phyloP scores from a whole-genome alignment of 1,140 invertebrate species.

The Philaenus spumarius region DNA sequence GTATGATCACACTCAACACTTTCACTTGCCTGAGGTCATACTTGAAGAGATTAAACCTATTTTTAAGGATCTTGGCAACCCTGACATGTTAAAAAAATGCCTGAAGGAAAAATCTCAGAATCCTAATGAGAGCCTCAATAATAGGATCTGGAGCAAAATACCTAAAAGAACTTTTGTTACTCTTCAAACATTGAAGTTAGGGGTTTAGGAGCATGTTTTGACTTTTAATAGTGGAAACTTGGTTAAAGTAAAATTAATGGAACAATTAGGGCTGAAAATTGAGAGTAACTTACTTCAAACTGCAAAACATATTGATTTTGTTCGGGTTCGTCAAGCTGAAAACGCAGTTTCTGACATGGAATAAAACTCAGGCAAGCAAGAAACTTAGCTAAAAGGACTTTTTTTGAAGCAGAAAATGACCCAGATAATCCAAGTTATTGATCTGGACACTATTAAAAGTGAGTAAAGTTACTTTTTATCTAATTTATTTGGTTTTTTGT shows the following conservation, averaged over 20 bases:
- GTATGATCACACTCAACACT: constrained; percentile 12
- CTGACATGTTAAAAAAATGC: not conserved
- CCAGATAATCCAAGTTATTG: not conserved
- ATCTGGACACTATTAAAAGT: not conserved
- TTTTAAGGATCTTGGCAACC: constrained; percentile 3
- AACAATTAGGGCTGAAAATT: not conserved
- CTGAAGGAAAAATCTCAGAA: constrained; percentile 2
- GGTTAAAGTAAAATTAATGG: not conserved
- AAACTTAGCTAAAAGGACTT: not conserved
- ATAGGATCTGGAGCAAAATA: not conserved
- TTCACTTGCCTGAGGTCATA: constrained; percentile 1
- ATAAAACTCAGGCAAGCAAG: not conserved
- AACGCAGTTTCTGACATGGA: not conserved
- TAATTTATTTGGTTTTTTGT: not conserved
- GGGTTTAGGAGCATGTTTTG: not conserved
- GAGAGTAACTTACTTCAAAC: not conserved
- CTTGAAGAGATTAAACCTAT: not conserved
- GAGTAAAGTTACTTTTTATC: not conserved
- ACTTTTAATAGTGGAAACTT: not conserved
- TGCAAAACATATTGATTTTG: not conserved
- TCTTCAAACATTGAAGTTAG: not conserved
- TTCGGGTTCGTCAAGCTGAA: not conserved
- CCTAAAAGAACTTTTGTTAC: not conserved
- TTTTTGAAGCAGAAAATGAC: not conserved
- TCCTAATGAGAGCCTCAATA: constrained; percentile 1